Percentiles rank a stretch among this genome's conserved stretches.
Conservation (phyloP, 2,113 vertebrate genomes). For the Cinclus cinclus region DNA sequence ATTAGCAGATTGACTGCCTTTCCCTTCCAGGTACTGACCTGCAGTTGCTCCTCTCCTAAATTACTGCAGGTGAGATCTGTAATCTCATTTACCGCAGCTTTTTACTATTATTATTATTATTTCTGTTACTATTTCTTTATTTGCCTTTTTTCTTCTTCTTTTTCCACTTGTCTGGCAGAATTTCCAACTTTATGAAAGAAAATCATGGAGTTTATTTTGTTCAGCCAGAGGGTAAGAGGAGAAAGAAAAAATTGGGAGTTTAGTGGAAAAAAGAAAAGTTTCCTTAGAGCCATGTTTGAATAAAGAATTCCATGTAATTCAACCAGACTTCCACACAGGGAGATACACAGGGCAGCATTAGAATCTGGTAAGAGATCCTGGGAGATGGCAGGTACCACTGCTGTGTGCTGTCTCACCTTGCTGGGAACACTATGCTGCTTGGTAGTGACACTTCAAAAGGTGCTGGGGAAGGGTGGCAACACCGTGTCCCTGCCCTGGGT, state of each 20-base stretch:
- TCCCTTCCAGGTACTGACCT: not conserved
- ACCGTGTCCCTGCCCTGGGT: accelerated
- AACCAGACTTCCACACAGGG: not conserved
- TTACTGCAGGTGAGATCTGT: not conserved
- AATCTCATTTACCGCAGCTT: not conserved
- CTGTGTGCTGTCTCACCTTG: not conserved
- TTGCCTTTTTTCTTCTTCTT: not conserved
- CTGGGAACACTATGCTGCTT: not conserved
- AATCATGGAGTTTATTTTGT: not conserved
- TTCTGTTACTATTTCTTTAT: not conserved
- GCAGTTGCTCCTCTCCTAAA: not conserved
- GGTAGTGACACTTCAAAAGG: not conserved
- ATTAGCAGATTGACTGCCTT: not conserved
- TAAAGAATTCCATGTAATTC: not conserved
- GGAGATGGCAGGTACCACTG: not conserved
- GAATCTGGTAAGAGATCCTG: not conserved
- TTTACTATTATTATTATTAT: not conserved
- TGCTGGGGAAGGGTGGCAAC: not conserved
- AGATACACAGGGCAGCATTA: not conserved
- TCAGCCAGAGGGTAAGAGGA: not conserved
- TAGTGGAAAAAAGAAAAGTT: not conserved
- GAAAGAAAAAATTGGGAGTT: not conserved
- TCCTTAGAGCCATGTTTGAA: not conserved
- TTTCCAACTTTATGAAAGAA: not conserved
- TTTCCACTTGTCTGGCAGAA: not conserved